A percentile compares a stretch with the other conserved stretches of the same genome.
Evolutionary conservation across 2,797 vertebrate genomes (phyloP).

Genomic region (Carduelis carduelis): DNA sequence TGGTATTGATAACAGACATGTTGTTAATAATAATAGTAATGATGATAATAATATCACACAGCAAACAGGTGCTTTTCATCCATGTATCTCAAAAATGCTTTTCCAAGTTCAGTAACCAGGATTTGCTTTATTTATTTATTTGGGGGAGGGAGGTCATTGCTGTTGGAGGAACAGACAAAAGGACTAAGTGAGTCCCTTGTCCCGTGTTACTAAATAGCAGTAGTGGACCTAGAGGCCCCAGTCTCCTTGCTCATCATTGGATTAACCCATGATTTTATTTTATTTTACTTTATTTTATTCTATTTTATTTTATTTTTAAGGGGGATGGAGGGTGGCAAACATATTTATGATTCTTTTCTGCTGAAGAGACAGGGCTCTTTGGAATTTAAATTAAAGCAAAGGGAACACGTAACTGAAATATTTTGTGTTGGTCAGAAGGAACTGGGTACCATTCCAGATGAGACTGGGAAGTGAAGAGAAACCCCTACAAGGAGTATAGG

Average conservation of each 20-base stretch:
- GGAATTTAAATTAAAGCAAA: background rate
- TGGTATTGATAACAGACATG: background rate
- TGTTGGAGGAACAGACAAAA: background rate
- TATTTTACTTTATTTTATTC: background rate
- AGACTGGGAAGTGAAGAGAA: background rate
- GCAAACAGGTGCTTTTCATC: constrained; percentile 27
- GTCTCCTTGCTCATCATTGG: background rate
- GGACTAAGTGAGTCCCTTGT: background rate
- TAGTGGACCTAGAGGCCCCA: background rate
- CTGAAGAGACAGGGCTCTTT: background rate
- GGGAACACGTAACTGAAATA: background rate
- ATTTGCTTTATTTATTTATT: constrained; percentile 48
- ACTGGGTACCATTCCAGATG: background rate
- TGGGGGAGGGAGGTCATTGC: background rate
- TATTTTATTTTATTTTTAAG: background rate
- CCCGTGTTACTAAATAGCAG: background rate
- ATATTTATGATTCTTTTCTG: background rate
- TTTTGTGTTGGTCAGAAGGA: background rate
- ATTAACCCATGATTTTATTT: background rate
- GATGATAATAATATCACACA: constrained; percentile 33
- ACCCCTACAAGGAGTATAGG: background rate
- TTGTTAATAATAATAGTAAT: constrained; percentile 40
- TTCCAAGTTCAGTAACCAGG: background rate
- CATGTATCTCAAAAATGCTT: constrained; percentile 8
- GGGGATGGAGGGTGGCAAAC: background rate